Conservation (phyloP, 2,797 vertebrate species). For the Smutsia gigantea region DNA sequence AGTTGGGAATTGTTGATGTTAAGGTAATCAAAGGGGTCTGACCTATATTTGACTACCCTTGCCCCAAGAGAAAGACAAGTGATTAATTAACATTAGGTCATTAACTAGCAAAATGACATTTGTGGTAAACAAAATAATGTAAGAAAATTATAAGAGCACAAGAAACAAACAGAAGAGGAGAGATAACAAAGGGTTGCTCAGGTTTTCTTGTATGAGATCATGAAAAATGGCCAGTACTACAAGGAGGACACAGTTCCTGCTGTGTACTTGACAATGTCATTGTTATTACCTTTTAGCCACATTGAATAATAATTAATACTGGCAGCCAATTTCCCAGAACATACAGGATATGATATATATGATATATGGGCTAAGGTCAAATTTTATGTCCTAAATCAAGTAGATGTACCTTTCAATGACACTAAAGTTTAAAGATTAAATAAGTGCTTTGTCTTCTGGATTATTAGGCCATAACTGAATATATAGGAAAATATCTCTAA, state of each 20-base stretch:
- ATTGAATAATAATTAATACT: background rate
- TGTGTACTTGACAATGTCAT: background rate
- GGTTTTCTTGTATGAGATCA: background rate
- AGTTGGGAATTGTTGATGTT: background rate
- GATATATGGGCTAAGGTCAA: background rate
- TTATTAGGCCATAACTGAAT: background rate
- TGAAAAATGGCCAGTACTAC: background rate
- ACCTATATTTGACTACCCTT: background rate
- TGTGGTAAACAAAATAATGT: background rate
- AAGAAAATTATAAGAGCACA: background rate
- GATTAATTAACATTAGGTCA: background rate
- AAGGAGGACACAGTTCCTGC: background rate
- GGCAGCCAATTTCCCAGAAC: background rate
- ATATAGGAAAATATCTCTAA: background rate
- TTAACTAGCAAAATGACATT: background rate
- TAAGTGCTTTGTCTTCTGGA: background rate
- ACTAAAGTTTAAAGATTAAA: background rate
- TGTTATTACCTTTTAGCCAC: background rate
- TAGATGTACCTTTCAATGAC: background rate
- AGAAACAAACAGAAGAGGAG: background rate
- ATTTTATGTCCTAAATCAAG: conserved; percentile 30
- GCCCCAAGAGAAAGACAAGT: background rate
- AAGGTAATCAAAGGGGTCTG: background rate
- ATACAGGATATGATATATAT: background rate
- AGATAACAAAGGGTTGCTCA: background rate